Percentiles rank a stretch among this genome's conserved stretches.
phyloP scores from a whole-genome alignment of 2,888 invertebrate species.

The Elysia crispata region DNA sequence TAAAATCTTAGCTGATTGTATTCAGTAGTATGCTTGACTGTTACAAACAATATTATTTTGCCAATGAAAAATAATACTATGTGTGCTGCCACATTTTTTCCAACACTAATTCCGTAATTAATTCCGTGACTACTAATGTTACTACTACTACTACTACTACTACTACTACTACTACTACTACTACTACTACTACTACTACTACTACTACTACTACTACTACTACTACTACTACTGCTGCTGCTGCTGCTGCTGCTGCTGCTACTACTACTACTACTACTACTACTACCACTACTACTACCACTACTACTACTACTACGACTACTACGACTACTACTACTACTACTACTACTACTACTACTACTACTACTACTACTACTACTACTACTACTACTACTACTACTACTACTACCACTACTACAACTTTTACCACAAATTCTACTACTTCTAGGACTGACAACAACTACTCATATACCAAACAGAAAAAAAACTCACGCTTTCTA shows the following conservation, averaged over 20 bases:
- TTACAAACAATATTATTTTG: too few species aligned
- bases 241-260: neutral
- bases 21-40: too few species aligned
- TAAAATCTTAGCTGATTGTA: too few species aligned
- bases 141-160: neutral
- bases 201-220: conserved; percentile 19
- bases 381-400: neutral
- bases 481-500: too few species aligned
- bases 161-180: conserved; percentile 19
- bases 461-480: too few species aligned
- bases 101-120: too few species aligned
- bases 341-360: conserved; percentile 27
- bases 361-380: neutral
- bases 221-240: conserved; percentile 10
- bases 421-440: too few species aligned
- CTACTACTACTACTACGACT: neutral
- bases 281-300: neutral
- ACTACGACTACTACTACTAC: neutral
- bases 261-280: neutral
- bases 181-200: conserved; percentile 19
- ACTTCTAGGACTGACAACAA: too few species aligned
- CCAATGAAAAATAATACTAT: too few species aligned
- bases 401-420: too few species aligned
- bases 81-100: too few species aligned
- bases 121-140: too few species aligned